Evolutionary conservation across 2,113 vertebrate species (phyloP).

Genomic region (Mesocricetus auratus): DNA sequence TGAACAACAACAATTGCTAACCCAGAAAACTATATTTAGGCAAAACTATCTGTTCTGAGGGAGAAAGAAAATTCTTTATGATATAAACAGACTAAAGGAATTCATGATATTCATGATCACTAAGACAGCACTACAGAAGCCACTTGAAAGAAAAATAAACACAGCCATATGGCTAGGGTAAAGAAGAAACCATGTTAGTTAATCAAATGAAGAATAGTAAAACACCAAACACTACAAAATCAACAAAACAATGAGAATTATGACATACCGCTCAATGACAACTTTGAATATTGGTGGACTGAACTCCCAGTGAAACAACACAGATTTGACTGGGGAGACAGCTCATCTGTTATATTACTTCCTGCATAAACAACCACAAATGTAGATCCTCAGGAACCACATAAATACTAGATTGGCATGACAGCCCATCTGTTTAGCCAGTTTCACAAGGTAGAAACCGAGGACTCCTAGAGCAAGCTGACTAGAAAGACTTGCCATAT

Average conservation of each 20-base stretch:
- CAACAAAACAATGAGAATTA: not conserved
- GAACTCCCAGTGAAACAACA: not conserved
- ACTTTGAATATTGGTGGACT: not conserved
- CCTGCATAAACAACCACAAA: not conserved
- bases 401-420: not conserved
- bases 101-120: not conserved
- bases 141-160: not conserved
- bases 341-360: not conserved
- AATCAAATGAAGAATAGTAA: not conserved
- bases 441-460: not conserved
- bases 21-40: not conserved
- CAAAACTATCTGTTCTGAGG: not conserved
- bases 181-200: not conserved
- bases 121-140: not conserved
- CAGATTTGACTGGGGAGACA: not conserved
- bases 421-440: not conserved
- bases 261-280: not conserved
- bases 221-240: not conserved
- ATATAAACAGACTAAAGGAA: not conserved
- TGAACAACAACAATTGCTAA: not conserved
- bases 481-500: not conserved
- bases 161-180: not conserved
- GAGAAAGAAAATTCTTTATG: not conserved
- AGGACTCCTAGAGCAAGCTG: not conserved
- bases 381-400: not conserved